Evolutionary conservation across 1,140 invertebrate species (phyloP), one percentile per base, ranked within the genome.

Genomic region (Ostrea edulis): DNA sequence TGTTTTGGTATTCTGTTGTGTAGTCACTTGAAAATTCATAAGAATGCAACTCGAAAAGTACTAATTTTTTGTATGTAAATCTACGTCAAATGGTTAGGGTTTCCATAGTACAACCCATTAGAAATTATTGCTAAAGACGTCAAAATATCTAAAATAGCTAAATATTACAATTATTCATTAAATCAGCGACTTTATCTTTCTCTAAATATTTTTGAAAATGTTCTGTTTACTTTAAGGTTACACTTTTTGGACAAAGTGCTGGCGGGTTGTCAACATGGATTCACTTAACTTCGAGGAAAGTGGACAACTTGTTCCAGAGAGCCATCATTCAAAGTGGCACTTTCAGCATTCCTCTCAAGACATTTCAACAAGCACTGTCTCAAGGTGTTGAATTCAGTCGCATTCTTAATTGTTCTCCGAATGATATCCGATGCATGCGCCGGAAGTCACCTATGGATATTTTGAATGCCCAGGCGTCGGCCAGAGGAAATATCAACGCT

Each of bases 241-340:
- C 92, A 9, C 12, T 93, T 62, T 93, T 92, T 84, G 92, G 92
- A 35, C 89, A 92, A 53, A 92, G 91, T 84, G 90, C 92, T 12
- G 92, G 92, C 20, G 92, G 89, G 14, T 55, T 84, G 53, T 91
- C 90, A 14, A 86, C 88, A 14, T 84, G 58, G 20, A 84, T 90
- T 51, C 91, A 92, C 29, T 55, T 91, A 35, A 85, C 86, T 11
- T 90, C 90, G 11, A 44, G 55, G 14, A 90, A 89, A 65, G 85
- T 83, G 7, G 44, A 86, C 8, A 51, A 22, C 20, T 52, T 85
- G 11, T 91, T 90, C 58, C 53, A 89, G 35, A 81, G 77, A 29
- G 89, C 88, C 53, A 91, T 91, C 20, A 82, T 91, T 17, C 87
- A 90, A 81, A 91, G 90, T 55, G 54, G 82, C 8, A 89, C 90